phyloP scores from a whole-genome alignment of 2,797 vertebrate genomes.

The Myotis myotis region DNA sequence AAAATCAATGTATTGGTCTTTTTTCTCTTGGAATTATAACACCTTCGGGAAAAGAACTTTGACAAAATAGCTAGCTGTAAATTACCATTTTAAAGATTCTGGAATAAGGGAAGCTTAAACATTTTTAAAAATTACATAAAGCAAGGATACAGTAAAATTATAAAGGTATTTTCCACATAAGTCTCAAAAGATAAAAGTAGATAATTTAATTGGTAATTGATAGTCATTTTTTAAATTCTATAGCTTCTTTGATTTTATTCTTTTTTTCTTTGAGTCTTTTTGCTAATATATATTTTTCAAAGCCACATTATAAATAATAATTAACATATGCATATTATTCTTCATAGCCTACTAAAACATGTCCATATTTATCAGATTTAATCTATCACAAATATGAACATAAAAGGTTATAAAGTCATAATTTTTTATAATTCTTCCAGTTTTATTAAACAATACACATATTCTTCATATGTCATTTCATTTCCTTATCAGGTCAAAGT shows the following conservation, averaged over 20 bases:
- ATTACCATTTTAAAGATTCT: neutral
- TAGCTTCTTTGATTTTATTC: neutral
- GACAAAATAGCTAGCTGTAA: slow-evolving; percentile 2
- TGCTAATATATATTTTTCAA: slow-evolving; percentile 31
- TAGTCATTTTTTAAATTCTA: neutral
- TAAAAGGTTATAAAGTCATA: neutral
- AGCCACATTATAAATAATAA: slow-evolving; percentile 30
- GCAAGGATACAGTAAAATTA: neutral
- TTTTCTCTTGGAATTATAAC: neutral
- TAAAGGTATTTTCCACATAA: neutral
- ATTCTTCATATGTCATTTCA: neutral
- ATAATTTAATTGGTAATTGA: neutral
- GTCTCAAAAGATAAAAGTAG: slow-evolving; percentile 10
- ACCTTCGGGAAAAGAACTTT: neutral
- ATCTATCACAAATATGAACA: neutral
- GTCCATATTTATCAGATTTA: neutral
- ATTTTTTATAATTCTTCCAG: neutral
- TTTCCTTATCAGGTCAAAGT: neutral
- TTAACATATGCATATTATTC: neutral
- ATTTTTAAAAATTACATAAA: slow-evolving; percentile 28
- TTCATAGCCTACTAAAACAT: neutral
- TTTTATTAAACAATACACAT: neutral
- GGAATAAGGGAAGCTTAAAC: neutral
- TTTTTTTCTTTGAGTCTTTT: neutral
- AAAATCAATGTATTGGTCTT: neutral